phyloP scores from a whole-genome alignment of 1,140 invertebrate species.

The Caenorhabditis elegans region DNA sequence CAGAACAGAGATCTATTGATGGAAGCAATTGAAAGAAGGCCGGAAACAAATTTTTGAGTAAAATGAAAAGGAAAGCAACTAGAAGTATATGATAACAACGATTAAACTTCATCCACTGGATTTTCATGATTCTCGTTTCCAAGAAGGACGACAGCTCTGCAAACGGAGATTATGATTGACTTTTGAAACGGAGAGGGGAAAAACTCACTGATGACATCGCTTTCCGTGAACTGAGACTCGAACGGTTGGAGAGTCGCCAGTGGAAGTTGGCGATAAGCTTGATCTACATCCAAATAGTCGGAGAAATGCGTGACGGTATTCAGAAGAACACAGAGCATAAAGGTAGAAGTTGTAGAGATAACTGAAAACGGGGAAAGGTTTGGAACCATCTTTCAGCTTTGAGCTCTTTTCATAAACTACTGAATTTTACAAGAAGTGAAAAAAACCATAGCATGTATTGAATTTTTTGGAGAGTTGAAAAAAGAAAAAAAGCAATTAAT shows the following conservation, averaged over 20 bases:
- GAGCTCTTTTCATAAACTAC: no score
- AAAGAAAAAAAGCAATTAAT: background rate
- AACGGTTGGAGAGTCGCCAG: slow-evolving; percentile 31
- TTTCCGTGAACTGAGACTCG: slow-evolving; percentile 1
- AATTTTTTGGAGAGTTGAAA: no score
- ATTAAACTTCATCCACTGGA: slow-evolving; percentile 7
- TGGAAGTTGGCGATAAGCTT: background rate
- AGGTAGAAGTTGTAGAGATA: slow-evolving; percentile 61
- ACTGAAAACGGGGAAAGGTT: slow-evolving; percentile 47
- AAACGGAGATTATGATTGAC: slow-evolving; percentile 70
- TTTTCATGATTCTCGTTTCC: background rate
- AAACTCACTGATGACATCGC: background rate
- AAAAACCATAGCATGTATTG: no score
- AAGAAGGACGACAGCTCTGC: slow-evolving; percentile 13
- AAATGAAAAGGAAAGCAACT: background rate
- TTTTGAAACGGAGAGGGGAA: slow-evolving; percentile 85
- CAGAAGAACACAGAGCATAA: slow-evolving; percentile 55
- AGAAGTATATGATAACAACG: background rate
- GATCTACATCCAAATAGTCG: slow-evolving; percentile 27
- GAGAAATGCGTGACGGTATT: slow-evolving; percentile 58
- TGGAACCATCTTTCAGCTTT: no score
- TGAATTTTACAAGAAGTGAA: no score
- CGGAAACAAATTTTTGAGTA: background rate
- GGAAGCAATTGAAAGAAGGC: background rate
- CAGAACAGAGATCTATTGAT: background rate